Evolutionary conservation across 2,113 vertebrate species (phyloP), one percentile per base, ranked within the genome.

Genomic region (Brevimyrus niger): DNA sequence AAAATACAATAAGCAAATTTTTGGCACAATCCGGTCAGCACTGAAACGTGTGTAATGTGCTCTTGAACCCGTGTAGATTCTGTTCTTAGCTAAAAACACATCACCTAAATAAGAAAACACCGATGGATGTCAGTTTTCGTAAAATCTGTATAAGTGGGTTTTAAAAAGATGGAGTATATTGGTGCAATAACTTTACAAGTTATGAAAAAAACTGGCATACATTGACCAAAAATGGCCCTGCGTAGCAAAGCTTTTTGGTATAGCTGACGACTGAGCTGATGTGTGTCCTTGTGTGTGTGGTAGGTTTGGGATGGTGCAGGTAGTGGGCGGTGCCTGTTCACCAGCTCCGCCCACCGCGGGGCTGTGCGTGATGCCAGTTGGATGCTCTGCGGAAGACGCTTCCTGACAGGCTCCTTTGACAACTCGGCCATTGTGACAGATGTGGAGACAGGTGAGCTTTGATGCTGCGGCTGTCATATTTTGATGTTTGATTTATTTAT

Each of bases 381-480:
- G 98, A 96, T 96, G 0, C 94, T 95, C 23, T 98, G 97, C 53
- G 98, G 98, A 91, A 96, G 90, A 88, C 94, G 92, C 61, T 93
- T 98, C 91, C 97, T 99, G 92, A 98, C 96, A 0, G 97, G 98
- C 0, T 98, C 98, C 84, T 99, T 99, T 87, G 98, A 99, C 94
- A 97, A 96, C 21, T 93, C 92, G n/a, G 92, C 97, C 82, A 94
- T 94, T 92, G 91, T 99, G 88, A 98, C 97, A 13, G 97, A 99
- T 89, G 94, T 97, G 2, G 97, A 99, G 94, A 99, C 97, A 91
- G 97, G 98, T 98, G 92, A 96, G 93, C 88, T 13, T 11, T 27
- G 23, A 7, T 6, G 10, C 27, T 44, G n/a, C 48, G 8, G 31
- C 23, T 61, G 9, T 13, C 38, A 27, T 11, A 23, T 47, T 85